Percentiles rank a stretch among this genome's conserved stretches.
These are phyloP conservation scores for Listrodromus nycthemerus DNA, from an alignment of 2,888 invertebrate genomes.

Conservation along the genomic window DNA sequence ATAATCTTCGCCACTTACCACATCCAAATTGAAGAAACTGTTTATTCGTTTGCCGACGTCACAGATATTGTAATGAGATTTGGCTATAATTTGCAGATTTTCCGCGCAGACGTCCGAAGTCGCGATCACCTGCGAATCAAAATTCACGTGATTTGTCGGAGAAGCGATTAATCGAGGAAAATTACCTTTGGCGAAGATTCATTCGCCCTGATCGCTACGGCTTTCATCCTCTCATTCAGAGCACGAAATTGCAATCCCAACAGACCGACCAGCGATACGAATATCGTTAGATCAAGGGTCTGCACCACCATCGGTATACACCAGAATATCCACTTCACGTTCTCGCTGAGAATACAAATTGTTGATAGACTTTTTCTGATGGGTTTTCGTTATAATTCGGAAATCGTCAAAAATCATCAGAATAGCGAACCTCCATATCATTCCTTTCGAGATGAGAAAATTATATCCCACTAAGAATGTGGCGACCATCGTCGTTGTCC, in stretches of 20 bases:
- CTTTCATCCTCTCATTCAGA: slow-evolving; percentile 57
- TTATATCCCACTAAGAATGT: not conserved
- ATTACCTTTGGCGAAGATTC: slow-evolving; percentile 50
- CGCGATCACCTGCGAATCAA: slow-evolving; percentile 27
- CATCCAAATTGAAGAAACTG: slow-evolving; percentile 33
- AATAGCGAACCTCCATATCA: not conserved
- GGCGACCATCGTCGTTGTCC: slow-evolving; percentile 24
- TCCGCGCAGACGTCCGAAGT: slow-evolving; percentile 60
- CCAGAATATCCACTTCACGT: slow-evolving; percentile 25
- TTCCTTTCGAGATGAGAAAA: not conserved
- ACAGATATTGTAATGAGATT: slow-evolving; percentile 57
- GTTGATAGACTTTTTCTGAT: too few relatives aligned
- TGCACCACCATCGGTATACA: slow-evolving; percentile 29
- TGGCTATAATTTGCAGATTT: slow-evolving; percentile 54
- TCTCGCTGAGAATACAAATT: not conserved
- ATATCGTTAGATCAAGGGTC: slow-evolving; percentile 53
- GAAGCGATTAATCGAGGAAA: slow-evolving; percentile 15
- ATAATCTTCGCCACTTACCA: slow-evolving; percentile 38
- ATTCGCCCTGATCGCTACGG: slow-evolving; percentile 54
- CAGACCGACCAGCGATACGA: slow-evolving; percentile 53
- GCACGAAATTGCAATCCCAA: slow-evolving; percentile 58
- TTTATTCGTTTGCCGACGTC: slow-evolving; percentile 56
- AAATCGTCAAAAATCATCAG: not conserved
- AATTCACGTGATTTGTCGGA: not conserved
- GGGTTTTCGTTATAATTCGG: too few relatives aligned